phyloP scores from a whole-genome alignment of 2,797 vertebrate genomes.

The Neosalanx taihuensis region DNA sequence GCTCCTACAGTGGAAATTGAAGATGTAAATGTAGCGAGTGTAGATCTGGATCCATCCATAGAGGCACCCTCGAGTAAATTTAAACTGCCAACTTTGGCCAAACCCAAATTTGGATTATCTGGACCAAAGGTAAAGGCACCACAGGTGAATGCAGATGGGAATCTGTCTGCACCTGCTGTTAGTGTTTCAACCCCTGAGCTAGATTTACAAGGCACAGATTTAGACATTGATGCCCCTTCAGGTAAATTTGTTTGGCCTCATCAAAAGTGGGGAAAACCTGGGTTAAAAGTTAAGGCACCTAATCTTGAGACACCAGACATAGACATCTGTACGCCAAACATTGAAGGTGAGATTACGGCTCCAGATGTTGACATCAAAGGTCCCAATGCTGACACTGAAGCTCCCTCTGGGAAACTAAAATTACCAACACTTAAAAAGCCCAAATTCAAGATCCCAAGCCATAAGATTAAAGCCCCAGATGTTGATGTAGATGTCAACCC shows the following conservation, averaged over 20 bases:
- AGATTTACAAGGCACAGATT: constrained; percentile 22
- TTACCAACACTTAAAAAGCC: constrained; percentile 40
- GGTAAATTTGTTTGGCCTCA: constrained; percentile 41
- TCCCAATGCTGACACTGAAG: constrained; percentile 30
- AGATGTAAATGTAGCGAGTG: constrained; percentile 22
- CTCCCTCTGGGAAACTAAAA: constrained; percentile 42
- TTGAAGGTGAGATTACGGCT: constrained; percentile 35
- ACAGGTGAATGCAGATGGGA: constrained; percentile 38
- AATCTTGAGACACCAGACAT: constrained; percentile 27
- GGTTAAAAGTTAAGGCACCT: constrained; percentile 24
- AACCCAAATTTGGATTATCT: constrained; percentile 28
- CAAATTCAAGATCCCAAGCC: constrained; percentile 9
- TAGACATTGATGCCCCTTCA: constrained; percentile 33
- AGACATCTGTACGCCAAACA: constrained; percentile 40
- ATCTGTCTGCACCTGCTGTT: constrained; percentile 16
- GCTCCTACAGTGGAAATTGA: constrained; percentile 42
- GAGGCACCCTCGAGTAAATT: constrained; percentile 28
- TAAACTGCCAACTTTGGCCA: constrained; percentile 10
- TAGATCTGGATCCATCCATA: constrained; percentile 24
- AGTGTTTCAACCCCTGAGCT: constrained; percentile 28
- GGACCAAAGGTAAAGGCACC: constrained; percentile 44
- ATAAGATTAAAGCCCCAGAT: constrained; percentile 37
- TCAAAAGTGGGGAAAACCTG: constrained; percentile 44
- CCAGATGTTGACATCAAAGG: constrained; percentile 36
- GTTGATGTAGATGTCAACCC: constrained; percentile 16